Evolutionary conservation across 1,140 invertebrate species (phyloP), one percentile per base, ranked within the genome.

Genomic region (Trichonephila clavipes): DNA sequence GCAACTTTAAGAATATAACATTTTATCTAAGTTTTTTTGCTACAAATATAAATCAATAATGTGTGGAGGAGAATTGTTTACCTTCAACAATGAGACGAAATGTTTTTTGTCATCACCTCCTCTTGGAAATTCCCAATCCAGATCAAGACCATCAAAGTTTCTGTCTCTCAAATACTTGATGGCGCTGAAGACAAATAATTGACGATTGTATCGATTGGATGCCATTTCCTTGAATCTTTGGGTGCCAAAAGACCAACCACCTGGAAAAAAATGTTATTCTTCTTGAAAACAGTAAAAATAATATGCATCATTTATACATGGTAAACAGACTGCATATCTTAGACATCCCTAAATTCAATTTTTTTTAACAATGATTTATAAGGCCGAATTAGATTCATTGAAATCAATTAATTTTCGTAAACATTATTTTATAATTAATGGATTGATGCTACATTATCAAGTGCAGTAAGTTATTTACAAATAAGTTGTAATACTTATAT

Each of bases 81-180:
- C 98, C 98, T 97, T 99, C 16, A 99, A 95, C 19, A 99, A 96
- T 69, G 98, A 95, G 21, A 99, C 98, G 95, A 97, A 99, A 96
- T 99, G 99, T 95, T 98, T 98, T 96, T 99, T 99, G 95, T 99
- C 99, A 59, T 98, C 98, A 0, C 97, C 96, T 40, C 98, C 98
- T 96, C 98, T 98, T 3, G 99, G 99, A 96, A 99, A 99, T 96
- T 99, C 99, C 99, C 99, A 99, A 96, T 99, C 98, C 94, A 99
- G 97, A 95, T 99, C 98, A 44, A 99, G 96, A 18, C 95, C 95
- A 86, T 95, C 95, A 95, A 99, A 99, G 95, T 97, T 97, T 94
- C 98, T 97, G 94, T 98, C 97, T 58, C 98, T 96, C 58, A 99
- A 96, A 96, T 98, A 99, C 1, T 98, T 98, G 95, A 99, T 98